Percentiles rank a stretch among this genome's conserved stretches.
phyloP scores from a whole-genome alignment of 2,888 invertebrate genomes.

The Lochmaea capreae region DNA sequence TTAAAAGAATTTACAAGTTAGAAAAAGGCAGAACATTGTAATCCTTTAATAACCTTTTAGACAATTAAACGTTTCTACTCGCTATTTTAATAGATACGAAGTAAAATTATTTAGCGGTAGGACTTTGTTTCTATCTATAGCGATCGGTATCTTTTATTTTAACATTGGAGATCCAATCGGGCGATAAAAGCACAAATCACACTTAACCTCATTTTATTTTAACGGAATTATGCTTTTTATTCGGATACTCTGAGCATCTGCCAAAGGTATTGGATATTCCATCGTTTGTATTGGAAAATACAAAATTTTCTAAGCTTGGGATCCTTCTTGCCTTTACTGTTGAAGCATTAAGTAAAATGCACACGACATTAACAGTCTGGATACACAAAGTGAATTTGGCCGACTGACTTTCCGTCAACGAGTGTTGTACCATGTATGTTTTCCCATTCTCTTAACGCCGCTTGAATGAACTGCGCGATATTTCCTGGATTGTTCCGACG shows the following conservation, averaged over 20 bases:
- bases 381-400: too few relatives aligned
- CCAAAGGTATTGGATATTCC: too few relatives aligned
- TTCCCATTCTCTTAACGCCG: too few relatives aligned
- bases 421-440: too few relatives aligned
- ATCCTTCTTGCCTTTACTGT: too few relatives aligned
- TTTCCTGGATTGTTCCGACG: too few relatives aligned
- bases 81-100: constrained; percentile 14
- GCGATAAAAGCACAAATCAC: not conserved
- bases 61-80: constrained; percentile 3
- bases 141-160: not conserved
- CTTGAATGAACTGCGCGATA: too few relatives aligned
- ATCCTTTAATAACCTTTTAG: not conserved
- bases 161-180: not conserved
- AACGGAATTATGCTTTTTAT: not conserved
- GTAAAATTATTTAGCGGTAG: not conserved
- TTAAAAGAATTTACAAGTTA: constrained; percentile 9
- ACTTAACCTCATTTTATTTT: not conserved
- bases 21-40: constrained; percentile 6
- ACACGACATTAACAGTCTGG: too few relatives aligned
- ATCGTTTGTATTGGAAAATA: too few relatives aligned
- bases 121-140: not conserved
- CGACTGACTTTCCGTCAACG: too few relatives aligned
- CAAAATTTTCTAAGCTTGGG: too few relatives aligned
- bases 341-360: too few relatives aligned
- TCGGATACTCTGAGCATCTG: not conserved